These are phyloP conservation scores for Mohoua ochrocephala DNA, from an alignment of 2,113 vertebrate genomes.

Conservation along the genomic window DNA sequence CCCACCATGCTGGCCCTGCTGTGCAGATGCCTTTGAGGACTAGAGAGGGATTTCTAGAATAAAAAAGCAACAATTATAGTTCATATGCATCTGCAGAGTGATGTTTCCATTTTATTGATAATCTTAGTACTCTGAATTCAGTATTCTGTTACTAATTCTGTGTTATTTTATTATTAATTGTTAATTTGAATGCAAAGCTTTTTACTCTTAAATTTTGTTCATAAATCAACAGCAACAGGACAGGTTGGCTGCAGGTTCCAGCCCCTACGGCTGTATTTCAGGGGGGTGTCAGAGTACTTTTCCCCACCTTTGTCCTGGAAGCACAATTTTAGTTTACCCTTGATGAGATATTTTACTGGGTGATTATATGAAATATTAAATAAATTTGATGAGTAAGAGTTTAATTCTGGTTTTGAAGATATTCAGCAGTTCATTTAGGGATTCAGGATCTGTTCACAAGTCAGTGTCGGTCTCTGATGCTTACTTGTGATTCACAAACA, in stretches of 20 bases:
- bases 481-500: conserved; percentile 2
- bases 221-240: neutral
- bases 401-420: neutral
- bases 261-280: neutral
- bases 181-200: neutral
- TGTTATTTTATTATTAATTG: neutral
- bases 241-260: neutral
- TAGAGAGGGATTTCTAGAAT: neutral
- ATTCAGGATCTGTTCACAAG: neutral
- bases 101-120: neutral
- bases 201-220: neutral
- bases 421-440: neutral
- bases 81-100: neutral
- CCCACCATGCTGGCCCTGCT: neutral
- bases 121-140: neutral
- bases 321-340: neutral
- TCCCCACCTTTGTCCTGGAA: neutral
- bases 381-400: neutral
- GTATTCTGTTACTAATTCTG: neutral
- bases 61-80: neutral
- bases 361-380: neutral
- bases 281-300: neutral
- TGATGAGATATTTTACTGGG: neutral
- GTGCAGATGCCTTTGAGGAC: neutral
- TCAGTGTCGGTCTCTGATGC: neutral